Base-by-base conservation (phyloP, 2,888 invertebrate species). In the Drosophila multiciliata region DNA sequence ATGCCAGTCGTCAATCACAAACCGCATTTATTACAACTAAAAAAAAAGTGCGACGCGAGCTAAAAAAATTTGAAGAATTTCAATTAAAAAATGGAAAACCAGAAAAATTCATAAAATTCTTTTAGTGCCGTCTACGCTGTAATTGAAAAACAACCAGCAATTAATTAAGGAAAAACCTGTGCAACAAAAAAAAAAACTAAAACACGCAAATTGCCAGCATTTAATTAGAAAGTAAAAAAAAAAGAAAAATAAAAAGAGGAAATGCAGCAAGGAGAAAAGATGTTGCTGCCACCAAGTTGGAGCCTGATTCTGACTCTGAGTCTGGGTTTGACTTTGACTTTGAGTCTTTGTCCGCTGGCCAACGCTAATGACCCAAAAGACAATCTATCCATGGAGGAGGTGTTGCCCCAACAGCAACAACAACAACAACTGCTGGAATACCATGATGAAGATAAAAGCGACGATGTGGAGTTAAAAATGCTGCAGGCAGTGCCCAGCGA, bases 351-450 rank as follows among this genome's bases (percentile, higher is more conserved):
- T 64, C 61, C 73, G 49, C 52, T 40, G 66, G 64, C 54, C 49
- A 74, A 53, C 64, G 66, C 83, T 80, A 88, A 83, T 86, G 88
- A 83, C 64, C 86, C 61, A 40, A 64, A 71, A 64, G 45, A 80
- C 54, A 20, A 40, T 45, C 54, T 66, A 50, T 49, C 49, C 45
- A 59, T 20, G 73, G 66, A 68, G 64, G 69, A 82, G 82, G 87
- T 87, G 84, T 83, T 72, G 72, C 61, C 57, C 20, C 42, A 66
- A 63, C 49, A 69, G 9, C 48, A 48, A 35, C 63, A 76, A 38
- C 67, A 65, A n/a, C 63, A 57, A 26, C 76, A 50, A 20, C 59
- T 29, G 29, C 29, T 5, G 29, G 29, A 29, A 29, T 5, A 29
- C 29, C 6, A 33, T 36, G 75, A 75, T 87, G 87, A 69, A 72